Evolutionary conservation across 2,888 invertebrate species (phyloP), one percentile per base, ranked within the genome.

Genomic region (Orthosia gothica): DNA sequence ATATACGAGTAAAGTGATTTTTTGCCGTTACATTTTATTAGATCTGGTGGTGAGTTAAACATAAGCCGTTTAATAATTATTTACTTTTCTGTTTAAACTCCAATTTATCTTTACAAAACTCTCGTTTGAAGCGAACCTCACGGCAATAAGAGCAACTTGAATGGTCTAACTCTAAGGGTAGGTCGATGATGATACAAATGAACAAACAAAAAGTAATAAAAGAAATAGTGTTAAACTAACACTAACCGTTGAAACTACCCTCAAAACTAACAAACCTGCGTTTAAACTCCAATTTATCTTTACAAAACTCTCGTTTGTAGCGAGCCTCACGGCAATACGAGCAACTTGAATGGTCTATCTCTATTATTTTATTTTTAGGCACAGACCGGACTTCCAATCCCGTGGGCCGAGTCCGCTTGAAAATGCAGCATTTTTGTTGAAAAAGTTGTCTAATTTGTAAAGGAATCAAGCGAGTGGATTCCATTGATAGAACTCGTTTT

Each of bases 311-410:
- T 32, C 73, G 63, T 52, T 70, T 50, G 69, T 20, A 63, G 54
- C 55, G 40, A 45, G 55, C 49, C 52, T 73, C 70, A 79, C 67
- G 52, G 66, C 74, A 65, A 62, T 68, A 49, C 54, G 59, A 77
- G 49, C 58, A 74, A 73, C 65, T 79, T 77, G 72, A 75, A 79
- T 72, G 68, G 75, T 47, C 76, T 40, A 65, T 75, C 70, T 47
- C 77, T 57, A 73, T 81, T 82, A 84, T 74, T 76, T 85, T 81
- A 77, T 87, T 87, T 84, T 76, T 81, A 82, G 76, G 74, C 61
- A 26, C 54, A 40, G 61, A 26, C 26, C 73, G 67, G 59, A 49
- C 47, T 54, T 11, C 45, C 50, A 16, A 47, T 77, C 76, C 73
- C 70, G 58, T 50, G 79, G 63, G 73, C 26, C 16, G 58, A 47